A percentile compares a stretch with the other conserved stretches of the same genome.
Conservation (phyloP, 2,113 vertebrate genomes). For the Xyrauchen texanus region DNA sequence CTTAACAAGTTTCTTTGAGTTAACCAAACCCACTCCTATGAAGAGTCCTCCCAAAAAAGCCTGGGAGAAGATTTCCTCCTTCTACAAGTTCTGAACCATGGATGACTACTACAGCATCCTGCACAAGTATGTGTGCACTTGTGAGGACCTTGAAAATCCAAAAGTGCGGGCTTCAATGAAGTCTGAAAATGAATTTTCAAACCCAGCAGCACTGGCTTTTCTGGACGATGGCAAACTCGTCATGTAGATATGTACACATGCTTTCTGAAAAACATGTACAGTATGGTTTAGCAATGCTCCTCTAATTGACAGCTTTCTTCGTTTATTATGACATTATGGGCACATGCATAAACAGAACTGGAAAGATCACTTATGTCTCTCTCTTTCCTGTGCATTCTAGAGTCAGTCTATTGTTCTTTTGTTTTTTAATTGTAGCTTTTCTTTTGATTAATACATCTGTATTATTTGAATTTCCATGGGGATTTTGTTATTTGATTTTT, state of each 20-base stretch:
- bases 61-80: slow-evolving; percentile 74
- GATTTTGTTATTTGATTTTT: background rate
- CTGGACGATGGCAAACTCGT: slow-evolving; percentile 58
- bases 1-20: slow-evolving; percentile 74
- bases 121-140: slow-evolving; percentile 66
- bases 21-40: background rate
- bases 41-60: slow-evolving; percentile 64
- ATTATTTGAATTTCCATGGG: no score
- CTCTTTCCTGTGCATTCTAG: background rate
- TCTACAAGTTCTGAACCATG: slow-evolving; percentile 61
- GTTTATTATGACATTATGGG: slow-evolving; percentile 1
- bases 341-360: background rate
- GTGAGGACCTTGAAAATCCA: background rate
- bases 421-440: background rate
- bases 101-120: slow-evolving; percentile 74
- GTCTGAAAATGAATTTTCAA: fast-evolving
- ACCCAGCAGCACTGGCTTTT: slow-evolving; percentile 49
- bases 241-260: slow-evolving; percentile 21
- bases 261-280: background rate
- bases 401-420: background rate
- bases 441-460: background rate
- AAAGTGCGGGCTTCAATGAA: fast-evolving
- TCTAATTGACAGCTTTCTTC: background rate
- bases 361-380: no score
- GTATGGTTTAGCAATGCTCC: background rate